phyloP scores from a whole-genome alignment of 2,113 vertebrate species.

The Mixornis gularis region DNA sequence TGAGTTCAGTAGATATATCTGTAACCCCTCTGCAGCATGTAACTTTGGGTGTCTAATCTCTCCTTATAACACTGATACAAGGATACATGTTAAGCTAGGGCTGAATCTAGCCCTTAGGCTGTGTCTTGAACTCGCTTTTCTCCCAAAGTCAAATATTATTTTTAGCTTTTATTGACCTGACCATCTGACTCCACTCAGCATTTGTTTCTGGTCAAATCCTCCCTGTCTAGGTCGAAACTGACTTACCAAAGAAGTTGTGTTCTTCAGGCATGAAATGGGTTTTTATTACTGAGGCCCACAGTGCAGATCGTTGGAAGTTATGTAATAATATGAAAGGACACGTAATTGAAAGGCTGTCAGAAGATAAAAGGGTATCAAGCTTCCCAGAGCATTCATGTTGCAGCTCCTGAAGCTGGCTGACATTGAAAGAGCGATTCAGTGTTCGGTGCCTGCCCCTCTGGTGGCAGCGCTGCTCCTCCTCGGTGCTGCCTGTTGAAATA shows the following conservation, averaged over 20 bases:
- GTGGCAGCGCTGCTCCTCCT: background rate
- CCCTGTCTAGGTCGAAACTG: background rate
- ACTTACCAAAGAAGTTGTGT: background rate
- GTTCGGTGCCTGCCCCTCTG: background rate
- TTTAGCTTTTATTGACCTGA: background rate
- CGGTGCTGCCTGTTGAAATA: background rate
- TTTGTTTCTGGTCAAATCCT: background rate
- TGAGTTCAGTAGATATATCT: background rate
- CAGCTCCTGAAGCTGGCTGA: background rate
- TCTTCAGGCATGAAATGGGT: background rate
- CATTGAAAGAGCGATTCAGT: background rate
- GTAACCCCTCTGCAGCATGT: background rate
- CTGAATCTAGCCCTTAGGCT: background rate
- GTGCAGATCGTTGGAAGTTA: background rate
- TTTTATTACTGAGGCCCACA: background rate
- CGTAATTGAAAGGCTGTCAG: constrained; percentile 1
- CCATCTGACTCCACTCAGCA: background rate
- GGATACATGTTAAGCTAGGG: background rate
- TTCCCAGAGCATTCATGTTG: background rate
- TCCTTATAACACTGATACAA: background rate
- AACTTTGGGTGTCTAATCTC: background rate
- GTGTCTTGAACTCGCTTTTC: background rate
- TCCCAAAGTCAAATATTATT: background rate
- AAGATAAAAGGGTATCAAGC: background rate
- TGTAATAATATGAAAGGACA: background rate